Percentiles rank a stretch among this genome's conserved stretches.
These are phyloP conservation scores for Microcaecilia unicolor DNA, from an alignment of 2,797 vertebrate genomes.

Conservation along the genomic window DNA sequence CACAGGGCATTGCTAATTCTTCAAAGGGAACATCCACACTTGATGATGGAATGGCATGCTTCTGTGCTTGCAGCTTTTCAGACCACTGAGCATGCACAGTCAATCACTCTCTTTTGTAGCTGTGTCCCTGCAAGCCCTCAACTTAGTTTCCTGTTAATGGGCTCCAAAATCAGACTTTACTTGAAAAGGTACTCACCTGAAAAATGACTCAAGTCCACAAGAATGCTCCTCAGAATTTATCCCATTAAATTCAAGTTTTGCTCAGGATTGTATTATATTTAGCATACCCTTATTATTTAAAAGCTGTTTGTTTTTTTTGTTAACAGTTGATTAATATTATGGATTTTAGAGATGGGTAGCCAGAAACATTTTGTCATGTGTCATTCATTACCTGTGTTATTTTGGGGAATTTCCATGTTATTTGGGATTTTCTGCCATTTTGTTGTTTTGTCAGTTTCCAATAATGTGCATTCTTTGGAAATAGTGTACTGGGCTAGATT, in stretches of 20 bases:
- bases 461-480: too few relatives aligned
- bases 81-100: constrained; percentile 21
- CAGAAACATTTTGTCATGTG: too few relatives aligned
- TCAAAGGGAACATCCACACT: constrained; percentile 35
- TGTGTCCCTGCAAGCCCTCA: constrained; percentile 19
- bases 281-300: too few relatives aligned
- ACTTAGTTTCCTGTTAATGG: constrained; percentile 50
- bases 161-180: constrained; percentile 45
- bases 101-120: constrained; percentile 18
- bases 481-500: too few relatives aligned
- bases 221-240: constrained; percentile 36
- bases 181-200: constrained; percentile 30
- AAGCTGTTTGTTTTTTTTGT: too few relatives aligned
- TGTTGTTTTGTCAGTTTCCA: too few relatives aligned
- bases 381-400: too few relatives aligned
- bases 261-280: constrained; percentile 9
- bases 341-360: too few relatives aligned
- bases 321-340: too few relatives aligned
- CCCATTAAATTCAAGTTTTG: constrained; percentile 22
- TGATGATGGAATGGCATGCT: constrained; percentile 20
- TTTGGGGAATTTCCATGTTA: too few relatives aligned
- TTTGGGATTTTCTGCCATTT: too few relatives aligned
- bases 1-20: constrained; percentile 30
- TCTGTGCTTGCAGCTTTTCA: too few relatives aligned
- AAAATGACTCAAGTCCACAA: constrained; percentile 42